These are phyloP conservation scores for Poecilia picta DNA, from an alignment of 2,797 vertebrate species.

Conservation along the genomic window DNA sequence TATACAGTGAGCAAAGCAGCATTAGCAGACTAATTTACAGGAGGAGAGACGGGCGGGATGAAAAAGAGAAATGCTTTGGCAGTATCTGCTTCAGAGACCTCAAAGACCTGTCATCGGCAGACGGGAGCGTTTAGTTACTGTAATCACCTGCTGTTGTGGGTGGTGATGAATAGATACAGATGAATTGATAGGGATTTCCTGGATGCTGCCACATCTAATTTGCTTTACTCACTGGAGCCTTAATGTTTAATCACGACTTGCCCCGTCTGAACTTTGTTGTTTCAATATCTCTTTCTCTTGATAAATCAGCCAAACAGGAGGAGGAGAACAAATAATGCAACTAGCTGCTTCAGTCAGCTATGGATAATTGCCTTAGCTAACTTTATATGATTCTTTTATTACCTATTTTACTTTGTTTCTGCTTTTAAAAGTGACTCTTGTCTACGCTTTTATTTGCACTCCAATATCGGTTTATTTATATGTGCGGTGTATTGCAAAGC, in stretches of 20 bases:
- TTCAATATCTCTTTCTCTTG: not conserved
- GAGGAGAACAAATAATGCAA: not conserved
- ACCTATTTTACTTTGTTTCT: not conserved
- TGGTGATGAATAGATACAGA: conserved; percentile 21
- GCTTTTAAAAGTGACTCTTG: conserved; percentile 6
- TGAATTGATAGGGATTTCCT: conserved; percentile 15
- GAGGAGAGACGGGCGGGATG: not conserved
- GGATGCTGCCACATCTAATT: conserved; percentile 9
- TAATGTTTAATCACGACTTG: conserved; percentile 29
- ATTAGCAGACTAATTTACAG: conserved; percentile 39
- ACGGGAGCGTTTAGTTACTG: conserved; percentile 29
- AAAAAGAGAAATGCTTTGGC: conserved; percentile 14
- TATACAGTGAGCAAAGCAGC: conserved; percentile 50
- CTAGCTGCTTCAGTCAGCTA: not conserved
- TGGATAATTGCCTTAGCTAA: not conserved
- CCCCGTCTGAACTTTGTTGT: not conserved
- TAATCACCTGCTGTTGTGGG: conserved; percentile 34
- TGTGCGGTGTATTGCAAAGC: conserved; percentile 19
- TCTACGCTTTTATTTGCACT: conserved; percentile 1
- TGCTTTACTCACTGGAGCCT: conserved; percentile 5
- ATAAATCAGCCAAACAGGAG: not conserved
- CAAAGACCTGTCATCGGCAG: conserved; percentile 43
- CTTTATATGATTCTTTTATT: not conserved
- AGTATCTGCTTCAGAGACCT: conserved; percentile 35
- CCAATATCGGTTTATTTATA: conserved; percentile 10